phyloP scores from a whole-genome alignment of 2,888 invertebrate species.

The Lacanobia wlatinum region DNA sequence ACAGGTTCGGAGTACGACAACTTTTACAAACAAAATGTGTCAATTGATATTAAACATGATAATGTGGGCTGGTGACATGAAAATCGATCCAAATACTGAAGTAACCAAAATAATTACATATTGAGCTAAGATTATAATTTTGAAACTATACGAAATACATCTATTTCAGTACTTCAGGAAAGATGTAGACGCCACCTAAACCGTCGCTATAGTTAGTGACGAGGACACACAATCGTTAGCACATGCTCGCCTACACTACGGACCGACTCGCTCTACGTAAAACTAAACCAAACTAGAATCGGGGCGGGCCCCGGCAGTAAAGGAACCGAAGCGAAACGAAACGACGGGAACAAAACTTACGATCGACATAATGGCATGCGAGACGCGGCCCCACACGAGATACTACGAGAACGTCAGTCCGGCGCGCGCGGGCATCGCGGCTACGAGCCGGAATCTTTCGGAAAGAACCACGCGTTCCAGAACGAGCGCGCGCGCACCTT shows the following conservation, averaged over 20 bases:
- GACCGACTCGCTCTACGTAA: conserved; percentile 70
- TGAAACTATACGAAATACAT: neutral
- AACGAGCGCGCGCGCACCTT: conserved; percentile 94
- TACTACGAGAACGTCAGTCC: conserved; percentile 62
- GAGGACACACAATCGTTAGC: conserved; percentile 71
- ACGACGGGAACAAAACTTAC: conserved; percentile 83
- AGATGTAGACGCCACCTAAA: conserved; percentile 69
- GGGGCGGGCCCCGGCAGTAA: conserved; percentile 56
- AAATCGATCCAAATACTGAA: conserved; percentile 67
- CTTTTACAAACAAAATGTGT: conserved; percentile 79
- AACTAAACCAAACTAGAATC: conserved; percentile 64
- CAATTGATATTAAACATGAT: conserved; percentile 73
- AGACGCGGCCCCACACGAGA: conserved; percentile 67
- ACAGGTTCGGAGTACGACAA: conserved; percentile 68
- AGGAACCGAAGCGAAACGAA: conserved; percentile 68
- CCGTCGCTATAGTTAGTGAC: conserved; percentile 69
- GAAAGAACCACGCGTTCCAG: conserved; percentile 92
- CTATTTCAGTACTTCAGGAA: conserved; percentile 40
- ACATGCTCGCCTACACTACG: conserved; percentile 73
- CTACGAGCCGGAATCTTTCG: conserved; percentile 81
- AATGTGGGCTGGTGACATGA: conserved; percentile 71
- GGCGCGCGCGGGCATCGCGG: conserved; percentile 65
- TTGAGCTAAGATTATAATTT: conserved; percentile 20
- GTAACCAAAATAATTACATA: conserved; percentile 16
- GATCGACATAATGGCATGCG: conserved; percentile 89